Evolutionary conservation across 35 echinoderm and acorn worm species (phyloP).

Genomic region (Stichopus chloronotus): DNA sequence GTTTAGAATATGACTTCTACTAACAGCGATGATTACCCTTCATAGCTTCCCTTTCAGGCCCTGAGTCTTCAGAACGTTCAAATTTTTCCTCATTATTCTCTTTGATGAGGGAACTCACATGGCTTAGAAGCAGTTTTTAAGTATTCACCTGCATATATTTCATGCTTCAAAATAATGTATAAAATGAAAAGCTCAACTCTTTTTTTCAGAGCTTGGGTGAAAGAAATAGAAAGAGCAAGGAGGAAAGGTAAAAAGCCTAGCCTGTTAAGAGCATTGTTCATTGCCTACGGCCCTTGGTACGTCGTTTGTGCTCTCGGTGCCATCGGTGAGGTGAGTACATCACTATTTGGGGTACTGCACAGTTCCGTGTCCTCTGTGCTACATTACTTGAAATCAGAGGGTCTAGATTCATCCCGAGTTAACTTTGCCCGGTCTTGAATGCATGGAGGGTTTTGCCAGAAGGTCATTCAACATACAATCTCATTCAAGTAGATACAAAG

Average conservation of each 20-base stretch:
- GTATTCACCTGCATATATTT: background rate
- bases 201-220: constrained; percentile 66
- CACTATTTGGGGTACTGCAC: background rate
- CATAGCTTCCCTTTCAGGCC: too few species aligned
- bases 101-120: too few species aligned
- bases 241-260: constrained; percentile 58
- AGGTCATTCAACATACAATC: too few species aligned
- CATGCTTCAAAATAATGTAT: background rate
- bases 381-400: background rate
- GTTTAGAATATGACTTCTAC: too few species aligned
- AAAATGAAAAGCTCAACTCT: background rate
- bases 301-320: constrained; percentile 58
- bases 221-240: constrained; percentile 37
- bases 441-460: too few species aligned
- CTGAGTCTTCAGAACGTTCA: too few species aligned
- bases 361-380: background rate
- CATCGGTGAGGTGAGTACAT: constrained; percentile 54
- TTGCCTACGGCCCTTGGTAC: constrained; percentile 63
- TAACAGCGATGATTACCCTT: too few species aligned
- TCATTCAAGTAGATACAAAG: too few species aligned
- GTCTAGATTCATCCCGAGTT: too few species aligned
- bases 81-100: too few species aligned
- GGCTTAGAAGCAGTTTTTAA: background rate
- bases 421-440: too few species aligned
- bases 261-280: constrained; percentile 46